Evolutionary conservation across 2,888 invertebrate genomes (phyloP).

Genomic region (Lordiphosa andalusiaca): DNA sequence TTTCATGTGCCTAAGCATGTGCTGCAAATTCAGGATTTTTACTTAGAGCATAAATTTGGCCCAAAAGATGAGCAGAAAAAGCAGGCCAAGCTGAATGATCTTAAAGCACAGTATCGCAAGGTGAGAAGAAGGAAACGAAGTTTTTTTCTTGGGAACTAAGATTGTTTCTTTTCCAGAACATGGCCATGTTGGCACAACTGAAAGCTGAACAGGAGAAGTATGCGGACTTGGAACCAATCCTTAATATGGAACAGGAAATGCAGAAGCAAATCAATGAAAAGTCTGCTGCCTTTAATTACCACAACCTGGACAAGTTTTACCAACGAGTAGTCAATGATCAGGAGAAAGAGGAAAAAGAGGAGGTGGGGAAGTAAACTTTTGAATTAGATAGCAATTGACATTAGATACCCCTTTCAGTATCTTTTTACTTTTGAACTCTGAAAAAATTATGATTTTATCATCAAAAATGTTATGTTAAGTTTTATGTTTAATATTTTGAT

Average conservation of each 20-base stretch:
- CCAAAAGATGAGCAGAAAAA: conserved; percentile 55
- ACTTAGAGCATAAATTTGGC: conserved; percentile 54
- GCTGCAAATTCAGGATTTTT: conserved; percentile 63
- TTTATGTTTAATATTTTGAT: too few species aligned
- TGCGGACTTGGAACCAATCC: conserved; percentile 28
- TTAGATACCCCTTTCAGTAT: too few species aligned
- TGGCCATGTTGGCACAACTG: conserved; percentile 51
- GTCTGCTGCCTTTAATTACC: conserved; percentile 26
- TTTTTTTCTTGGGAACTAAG: not conserved
- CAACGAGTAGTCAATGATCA: conserved; percentile 8
- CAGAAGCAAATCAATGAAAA: conserved; percentile 34
- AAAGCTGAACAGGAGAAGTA: conserved; percentile 44
- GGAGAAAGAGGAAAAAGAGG: not conserved
- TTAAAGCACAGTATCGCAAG: conserved; percentile 63
- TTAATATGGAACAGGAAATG: conserved; percentile 37
- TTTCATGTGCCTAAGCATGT: conserved; percentile 75
- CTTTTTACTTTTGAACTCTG: too few species aligned
- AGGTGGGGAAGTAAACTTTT: too few species aligned
- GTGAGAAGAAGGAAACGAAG: conserved; percentile 34
- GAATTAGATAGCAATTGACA: too few species aligned
- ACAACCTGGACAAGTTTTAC: conserved; percentile 30
- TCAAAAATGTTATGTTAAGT: too few species aligned
- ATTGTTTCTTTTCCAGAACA: conserved; percentile 37
- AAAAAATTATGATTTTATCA: too few species aligned
- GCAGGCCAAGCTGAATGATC: conserved; percentile 39